Percentiles rank a stretch among this genome's conserved stretches.
phyloP scores from a whole-genome alignment of 2,113 vertebrate species.

The Egretta garzetta region DNA sequence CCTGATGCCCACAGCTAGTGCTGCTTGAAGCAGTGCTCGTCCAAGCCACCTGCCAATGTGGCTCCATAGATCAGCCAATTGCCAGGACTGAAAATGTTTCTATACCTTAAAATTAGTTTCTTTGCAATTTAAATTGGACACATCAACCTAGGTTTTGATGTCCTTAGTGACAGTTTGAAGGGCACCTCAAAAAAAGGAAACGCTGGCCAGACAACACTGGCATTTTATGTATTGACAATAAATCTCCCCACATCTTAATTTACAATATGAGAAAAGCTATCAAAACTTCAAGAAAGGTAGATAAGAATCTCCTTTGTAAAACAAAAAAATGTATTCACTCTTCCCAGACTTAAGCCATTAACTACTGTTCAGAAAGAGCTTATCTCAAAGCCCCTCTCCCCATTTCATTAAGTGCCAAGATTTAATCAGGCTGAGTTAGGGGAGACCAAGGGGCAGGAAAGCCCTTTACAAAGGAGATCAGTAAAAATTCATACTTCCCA shows the following conservation, averaged over 20 bases:
- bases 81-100: not conserved
- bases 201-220: not conserved
- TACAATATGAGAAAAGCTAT: slow-evolving; percentile 27
- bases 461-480: not conserved
- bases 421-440: not conserved
- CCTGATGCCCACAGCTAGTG: slow-evolving; percentile 21
- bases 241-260: slow-evolving; percentile 42
- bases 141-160: slow-evolving; percentile 20
- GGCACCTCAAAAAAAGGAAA: slow-evolving; percentile 16
- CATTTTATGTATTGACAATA: not conserved
- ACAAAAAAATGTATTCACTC: not conserved
- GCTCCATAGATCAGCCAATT: slow-evolving; percentile 35
- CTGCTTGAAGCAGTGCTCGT: slow-evolving; percentile 42
- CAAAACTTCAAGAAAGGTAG: slow-evolving; percentile 38
- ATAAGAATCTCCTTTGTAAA: slow-evolving; percentile 48
- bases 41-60: slow-evolving; percentile 60
- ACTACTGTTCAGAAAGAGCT: not conserved
- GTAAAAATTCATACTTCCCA: not conserved
- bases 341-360: not conserved
- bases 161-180: slow-evolving; percentile 29
- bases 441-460: not conserved
- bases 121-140: slow-evolving; percentile 40
- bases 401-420: not conserved
- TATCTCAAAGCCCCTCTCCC: not conserved
- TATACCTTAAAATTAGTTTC: slow-evolving; percentile 4